Conservation (phyloP, 2,888 invertebrate species). For the Hypercompe scribonia region DNA sequence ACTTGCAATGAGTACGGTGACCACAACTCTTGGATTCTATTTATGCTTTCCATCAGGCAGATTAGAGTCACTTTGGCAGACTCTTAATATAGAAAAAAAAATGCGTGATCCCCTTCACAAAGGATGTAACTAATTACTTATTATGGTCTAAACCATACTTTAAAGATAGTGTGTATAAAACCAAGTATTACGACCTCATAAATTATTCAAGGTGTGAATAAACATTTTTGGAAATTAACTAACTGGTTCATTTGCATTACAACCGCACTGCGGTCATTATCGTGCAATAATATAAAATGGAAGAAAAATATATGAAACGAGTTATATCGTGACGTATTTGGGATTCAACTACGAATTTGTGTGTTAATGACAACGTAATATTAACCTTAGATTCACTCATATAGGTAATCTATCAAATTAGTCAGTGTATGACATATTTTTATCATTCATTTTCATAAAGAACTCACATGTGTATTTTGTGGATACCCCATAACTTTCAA, state of each 20-base stretch:
- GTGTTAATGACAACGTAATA: background rate
- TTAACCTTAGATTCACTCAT: background rate
- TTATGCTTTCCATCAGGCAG: too few relatives aligned
- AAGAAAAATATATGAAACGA: background rate
- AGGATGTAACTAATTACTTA: background rate
- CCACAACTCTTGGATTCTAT: too few relatives aligned
- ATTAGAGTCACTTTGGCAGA: too few relatives aligned
- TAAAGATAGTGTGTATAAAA: constrained; percentile 1
- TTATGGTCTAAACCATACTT: background rate
- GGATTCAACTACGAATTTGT: background rate
- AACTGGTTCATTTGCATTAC: constrained; percentile 2
- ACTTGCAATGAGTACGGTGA: too few relatives aligned
- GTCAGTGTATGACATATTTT: too few relatives aligned
- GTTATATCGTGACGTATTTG: background rate
- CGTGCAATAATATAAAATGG: background rate
- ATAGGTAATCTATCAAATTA: background rate
- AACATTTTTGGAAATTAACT: constrained; percentile 8
- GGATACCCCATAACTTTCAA: background rate
- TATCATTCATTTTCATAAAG: background rate
- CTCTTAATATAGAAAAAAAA: too few relatives aligned
- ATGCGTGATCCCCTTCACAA: background rate
- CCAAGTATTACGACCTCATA: background rate
- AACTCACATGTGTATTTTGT: background rate
- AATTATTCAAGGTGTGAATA: constrained; percentile 4
- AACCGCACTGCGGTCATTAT: constrained; percentile 8